Base-by-base conservation (phyloP, 2,113 vertebrate species). In the Murina feae region DNA sequence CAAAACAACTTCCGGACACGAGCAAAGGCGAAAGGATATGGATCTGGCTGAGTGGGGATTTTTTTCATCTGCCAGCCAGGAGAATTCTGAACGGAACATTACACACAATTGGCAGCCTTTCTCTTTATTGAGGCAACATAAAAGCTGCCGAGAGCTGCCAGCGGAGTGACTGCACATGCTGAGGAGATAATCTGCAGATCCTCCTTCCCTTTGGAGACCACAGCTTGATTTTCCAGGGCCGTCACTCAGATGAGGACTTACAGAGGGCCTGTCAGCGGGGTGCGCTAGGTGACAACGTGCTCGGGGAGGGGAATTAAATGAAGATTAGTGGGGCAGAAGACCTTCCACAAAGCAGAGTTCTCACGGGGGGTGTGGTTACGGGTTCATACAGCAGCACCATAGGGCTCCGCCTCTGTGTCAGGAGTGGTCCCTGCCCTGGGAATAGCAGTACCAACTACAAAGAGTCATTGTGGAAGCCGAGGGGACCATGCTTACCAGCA, bases 171-270 rank as follows among this genome's bases (percentile, higher is more conserved):
- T 87, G 95, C 47, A 16, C 96, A 85, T 2, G 86, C 96, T 84
- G 83, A 96, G 96, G 95, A 92, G 91, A 90, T 95, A 93, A 97
- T 96, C 93, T 96, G 92, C 21, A 58, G 91, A 81, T 53, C 86
- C 96, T 94, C 97, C 95, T 93, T 93, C 92, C 86, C 96, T 96
- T 97, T 91, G 0, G 49, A 94, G 93, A 39, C 95, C 95, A 39
- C 93, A 93, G 97, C 93, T 84, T 92, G 92, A 94, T 83, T 93
- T 92, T 86, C 68, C 85, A 95, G 83, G 89, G 94, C 87, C 17
- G 39, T 87, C 96, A 97, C 80, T 97, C 94, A 93, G 90, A 94
- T 53, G 86, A 87, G 89, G 90, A 69, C 84, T 68, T 91, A 63
- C 93, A 94, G 93, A 96, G 89, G 76, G 91, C 75, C 89, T 91